These are phyloP conservation scores for Coenonympha arcania DNA, from an alignment of 2,888 invertebrate genomes.

Conservation along the genomic window DNA sequence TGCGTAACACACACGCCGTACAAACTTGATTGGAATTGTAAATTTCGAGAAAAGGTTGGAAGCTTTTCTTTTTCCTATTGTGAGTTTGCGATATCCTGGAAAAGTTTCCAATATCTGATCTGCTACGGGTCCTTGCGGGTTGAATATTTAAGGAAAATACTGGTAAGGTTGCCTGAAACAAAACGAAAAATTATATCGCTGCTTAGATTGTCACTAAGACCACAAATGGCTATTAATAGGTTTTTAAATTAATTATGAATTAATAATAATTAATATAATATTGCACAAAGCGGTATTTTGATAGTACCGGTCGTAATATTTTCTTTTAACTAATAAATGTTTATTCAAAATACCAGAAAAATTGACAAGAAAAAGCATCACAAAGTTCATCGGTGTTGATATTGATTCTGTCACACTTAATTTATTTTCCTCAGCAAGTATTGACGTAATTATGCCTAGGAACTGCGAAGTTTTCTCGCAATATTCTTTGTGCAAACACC, in stretches of 20 bases:
- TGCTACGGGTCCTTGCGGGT: neutral
- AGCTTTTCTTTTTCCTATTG: slow-evolving; percentile 1
- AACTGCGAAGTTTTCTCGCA: neutral
- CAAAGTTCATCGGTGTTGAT: neutral
- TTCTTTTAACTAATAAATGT: no score
- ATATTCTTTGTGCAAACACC: neutral
- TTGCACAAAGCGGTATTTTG: no score
- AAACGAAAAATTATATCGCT: no score
- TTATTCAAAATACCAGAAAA: neutral
- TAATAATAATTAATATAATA: no score
- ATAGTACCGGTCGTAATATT: no score
- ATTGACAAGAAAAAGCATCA: neutral
- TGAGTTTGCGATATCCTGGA: neutral
- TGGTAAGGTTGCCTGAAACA: no score
- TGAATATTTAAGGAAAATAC: neutral
- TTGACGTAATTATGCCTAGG: neutral
- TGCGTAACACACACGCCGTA: neutral
- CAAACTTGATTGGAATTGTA: slow-evolving; percentile 6
- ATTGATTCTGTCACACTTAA: slow-evolving; percentile 5
- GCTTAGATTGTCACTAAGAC: no score
- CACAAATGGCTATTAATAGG: no score
- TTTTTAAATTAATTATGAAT: no score
- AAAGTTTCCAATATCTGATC: neutral
- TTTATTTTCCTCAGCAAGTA: neutral
- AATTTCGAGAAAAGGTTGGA: slow-evolving; percentile 1